Base-by-base conservation (phyloP, 2,797 vertebrate species). In the Holocentrus rufus region DNA sequence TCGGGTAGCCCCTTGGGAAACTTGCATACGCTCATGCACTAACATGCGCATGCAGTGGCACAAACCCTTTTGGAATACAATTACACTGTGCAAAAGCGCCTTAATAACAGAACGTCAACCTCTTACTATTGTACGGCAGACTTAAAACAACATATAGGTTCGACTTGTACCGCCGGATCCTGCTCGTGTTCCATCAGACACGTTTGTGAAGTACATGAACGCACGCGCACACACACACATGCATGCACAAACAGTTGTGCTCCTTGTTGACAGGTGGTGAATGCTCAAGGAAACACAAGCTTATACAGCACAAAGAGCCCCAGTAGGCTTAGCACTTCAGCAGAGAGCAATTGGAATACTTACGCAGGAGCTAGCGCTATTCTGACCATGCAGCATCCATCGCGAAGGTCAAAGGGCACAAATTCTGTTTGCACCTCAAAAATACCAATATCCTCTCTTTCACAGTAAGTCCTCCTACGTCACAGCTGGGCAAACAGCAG, bases 261-360 rank as follows among this genome's bases (percentile, higher is more conserved):
- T 72, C 75, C 80, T 76, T 70, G 87, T 79, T 86, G 86, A 90
- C 87, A 92, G 88, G 84, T 86, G 85, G 82, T 83, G 76, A 79
- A 67, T 82, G 81, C 85, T 83, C 80, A 77, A 84, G 79, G 85
- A 88, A 92, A 88, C 86, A 86, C 83, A 88, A 89, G 85, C 85
- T 81, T 83, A 86, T 62, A 77, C 69, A 87, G 86, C 85, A 88
- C 86, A 91, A 90, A 90, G 78, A 77, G 77, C 67, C 79, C 77
- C 76, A 75, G 79, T 50, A 80, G 90, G 86, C 89, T 92, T 90
- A 91, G 73, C 89, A 87, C 88, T 84, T 90, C 77, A 85, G 67
- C 87, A 55, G 76, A 65, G 77, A 82, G 83, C 80, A 82, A 82
- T 80, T 76, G 88, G 76, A 85, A 81, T 65, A 76, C 88, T 88